Evolutionary conservation across 2,888 invertebrate genomes (phyloP).

Genomic region (Copidosoma aretas): DNA sequence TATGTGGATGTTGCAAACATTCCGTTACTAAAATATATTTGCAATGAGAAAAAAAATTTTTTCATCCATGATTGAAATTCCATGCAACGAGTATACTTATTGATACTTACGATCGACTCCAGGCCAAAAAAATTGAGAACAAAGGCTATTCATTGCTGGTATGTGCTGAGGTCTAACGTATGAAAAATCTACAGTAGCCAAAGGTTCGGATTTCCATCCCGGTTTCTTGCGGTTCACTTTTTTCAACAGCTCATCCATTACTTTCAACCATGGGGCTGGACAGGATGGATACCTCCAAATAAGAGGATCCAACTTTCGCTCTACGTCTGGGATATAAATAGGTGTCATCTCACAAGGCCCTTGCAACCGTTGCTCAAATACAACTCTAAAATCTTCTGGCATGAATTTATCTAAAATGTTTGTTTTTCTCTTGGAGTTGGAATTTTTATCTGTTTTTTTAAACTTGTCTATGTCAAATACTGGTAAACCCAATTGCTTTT

Average conservation of each 20-base stretch:
- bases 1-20: conserved; percentile 89
- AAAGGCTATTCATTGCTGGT: conserved; percentile 83
- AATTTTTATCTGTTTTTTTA: conserved; percentile 32
- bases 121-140: conserved; percentile 88
- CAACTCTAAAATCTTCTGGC: conserved; percentile 46
- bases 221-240: conserved; percentile 64
- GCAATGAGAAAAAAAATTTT: conserved; percentile 59
- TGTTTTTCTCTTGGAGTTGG: conserved; percentile 42
- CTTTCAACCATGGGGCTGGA: conserved; percentile 71
- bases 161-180: conserved; percentile 89
- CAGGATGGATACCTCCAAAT: conserved; percentile 70
- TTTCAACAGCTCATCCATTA: conserved; percentile 71
- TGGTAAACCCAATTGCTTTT: conserved; percentile 66
- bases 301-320: conserved; percentile 80
- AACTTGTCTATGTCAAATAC: conserved; percentile 67
- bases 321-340: conserved; percentile 75
- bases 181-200: conserved; percentile 79
- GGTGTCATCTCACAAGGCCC: conserved; percentile 65
- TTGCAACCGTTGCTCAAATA: conserved; percentile 63
- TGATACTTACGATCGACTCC: conserved; percentile 84
- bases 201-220: conserved; percentile 62
- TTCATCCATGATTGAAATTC: not conserved
- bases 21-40: conserved; percentile 75
- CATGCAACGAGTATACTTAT: not conserved
- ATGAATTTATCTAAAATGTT: conserved; percentile 56